Conservation (phyloP, 2,113 vertebrate genomes). For the Tursiops truncatus region DNA sequence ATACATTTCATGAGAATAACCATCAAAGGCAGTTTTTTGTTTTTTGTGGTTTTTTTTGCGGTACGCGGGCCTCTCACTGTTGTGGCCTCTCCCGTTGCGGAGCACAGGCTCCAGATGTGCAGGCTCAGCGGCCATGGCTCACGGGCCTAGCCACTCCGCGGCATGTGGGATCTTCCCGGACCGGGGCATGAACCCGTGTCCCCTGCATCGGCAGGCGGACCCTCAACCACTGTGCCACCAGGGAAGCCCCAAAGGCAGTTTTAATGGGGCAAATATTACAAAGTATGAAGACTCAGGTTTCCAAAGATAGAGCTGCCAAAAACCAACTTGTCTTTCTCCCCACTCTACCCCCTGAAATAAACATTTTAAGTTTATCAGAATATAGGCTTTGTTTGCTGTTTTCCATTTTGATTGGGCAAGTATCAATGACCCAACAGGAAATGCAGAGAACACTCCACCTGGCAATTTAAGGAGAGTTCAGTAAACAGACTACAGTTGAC, state of each 20-base stretch:
- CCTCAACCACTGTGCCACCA: no score
- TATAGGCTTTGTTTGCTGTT: background rate
- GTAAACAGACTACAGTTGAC: background rate
- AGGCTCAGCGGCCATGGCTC: no score
- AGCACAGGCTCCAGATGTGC: no score
- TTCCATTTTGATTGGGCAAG: background rate
- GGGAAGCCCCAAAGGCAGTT: background rate
- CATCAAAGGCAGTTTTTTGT: background rate
- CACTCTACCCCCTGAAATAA: background rate
- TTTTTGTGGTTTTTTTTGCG: no score
- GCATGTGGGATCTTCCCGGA: no score
- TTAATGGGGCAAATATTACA: background rate
- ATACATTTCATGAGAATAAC: background rate
- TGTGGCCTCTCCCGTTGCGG: no score
- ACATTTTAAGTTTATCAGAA: background rate
- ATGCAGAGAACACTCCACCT: background rate
- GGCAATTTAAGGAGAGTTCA: background rate
- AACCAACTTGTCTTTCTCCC: background rate
- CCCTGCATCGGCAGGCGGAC: no score
- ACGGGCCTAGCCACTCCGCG: no score
- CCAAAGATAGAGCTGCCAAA: background rate
- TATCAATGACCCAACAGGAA: background rate
- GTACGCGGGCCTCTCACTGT: no score
- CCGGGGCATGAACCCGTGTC: no score
- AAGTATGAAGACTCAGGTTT: background rate